Evolutionary conservation across 2,888 invertebrate species (phyloP).

Genomic region (Drosophila subsilvestris): DNA sequence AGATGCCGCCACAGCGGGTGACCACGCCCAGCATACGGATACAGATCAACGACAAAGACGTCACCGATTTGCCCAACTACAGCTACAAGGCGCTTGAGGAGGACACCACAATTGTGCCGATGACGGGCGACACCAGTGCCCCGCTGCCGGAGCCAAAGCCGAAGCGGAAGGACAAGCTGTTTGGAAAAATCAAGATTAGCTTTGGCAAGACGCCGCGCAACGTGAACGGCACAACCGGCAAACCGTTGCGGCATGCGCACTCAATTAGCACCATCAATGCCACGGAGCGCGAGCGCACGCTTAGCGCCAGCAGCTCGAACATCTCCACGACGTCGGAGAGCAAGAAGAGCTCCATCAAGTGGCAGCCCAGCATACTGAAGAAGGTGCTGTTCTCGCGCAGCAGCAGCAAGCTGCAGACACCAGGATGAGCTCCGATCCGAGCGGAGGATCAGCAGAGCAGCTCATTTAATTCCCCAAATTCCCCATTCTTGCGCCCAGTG

Average conservation of each 20-base stretch:
- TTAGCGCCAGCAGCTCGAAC: slow-evolving; percentile 69
- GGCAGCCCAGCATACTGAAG: slow-evolving; percentile 69
- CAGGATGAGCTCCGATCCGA: slow-evolving; percentile 43
- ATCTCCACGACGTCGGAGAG: slow-evolving; percentile 65
- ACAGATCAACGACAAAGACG: slow-evolving; percentile 57
- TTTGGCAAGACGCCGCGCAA: slow-evolving; percentile 43
- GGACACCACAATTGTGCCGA: slow-evolving; percentile 33
- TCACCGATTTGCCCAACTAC: slow-evolving; percentile 44
- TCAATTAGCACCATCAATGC: slow-evolving; percentile 73
- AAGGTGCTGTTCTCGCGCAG: slow-evolving; percentile 73
- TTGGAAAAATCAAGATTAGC: slow-evolving; percentile 48
- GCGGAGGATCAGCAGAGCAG: not conserved
- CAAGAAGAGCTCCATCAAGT: slow-evolving; percentile 71
- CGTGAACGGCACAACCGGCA: slow-evolving; percentile 25
- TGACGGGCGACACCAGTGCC: slow-evolving; percentile 47
- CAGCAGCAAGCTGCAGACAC: slow-evolving; percentile 67
- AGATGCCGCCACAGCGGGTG: slow-evolving; percentile 44
- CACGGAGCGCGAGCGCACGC: slow-evolving; percentile 53
- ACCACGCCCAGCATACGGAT: slow-evolving; percentile 53
- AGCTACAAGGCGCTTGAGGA: slow-evolving; percentile 25
- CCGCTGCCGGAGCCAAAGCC: slow-evolving; percentile 57
- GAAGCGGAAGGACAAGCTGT: slow-evolving; percentile 51
- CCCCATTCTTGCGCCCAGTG: slow-evolving; percentile 25
- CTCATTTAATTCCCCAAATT: slow-evolving; percentile 4
- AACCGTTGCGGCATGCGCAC: slow-evolving; percentile 67